Evolutionary conservation across 2,888 invertebrate genomes (phyloP).

Genomic region (Ferrisia virgata): DNA sequence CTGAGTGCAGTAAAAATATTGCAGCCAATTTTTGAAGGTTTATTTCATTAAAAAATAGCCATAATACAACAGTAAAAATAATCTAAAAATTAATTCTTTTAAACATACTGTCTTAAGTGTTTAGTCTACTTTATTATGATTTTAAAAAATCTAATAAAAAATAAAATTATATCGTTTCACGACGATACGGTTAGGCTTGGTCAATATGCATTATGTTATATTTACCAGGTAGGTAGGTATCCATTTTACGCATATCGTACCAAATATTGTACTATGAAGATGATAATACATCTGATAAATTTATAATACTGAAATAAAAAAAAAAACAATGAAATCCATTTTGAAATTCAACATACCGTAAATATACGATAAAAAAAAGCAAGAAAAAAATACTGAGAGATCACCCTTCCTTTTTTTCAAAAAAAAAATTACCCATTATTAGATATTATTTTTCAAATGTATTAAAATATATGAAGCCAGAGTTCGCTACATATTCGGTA

Average conservation of each 20-base stretch:
- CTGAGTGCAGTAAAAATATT: too few relatives aligned
- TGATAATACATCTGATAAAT: too few relatives aligned
- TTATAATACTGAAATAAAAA: too few relatives aligned
- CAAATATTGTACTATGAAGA: neutral
- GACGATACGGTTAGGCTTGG: conserved; percentile 35
- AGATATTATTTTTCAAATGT: neutral
- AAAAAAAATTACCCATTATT: neutral
- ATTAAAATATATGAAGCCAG: neutral
- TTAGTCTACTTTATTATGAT: conserved; percentile 29
- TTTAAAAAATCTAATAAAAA: conserved; percentile 39
- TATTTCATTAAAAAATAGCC: conserved; percentile 43
- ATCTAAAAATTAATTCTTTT: conserved; percentile 31
- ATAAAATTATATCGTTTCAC: conserved; percentile 32
- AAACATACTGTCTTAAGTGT: conserved; percentile 32
- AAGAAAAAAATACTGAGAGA: neutral
- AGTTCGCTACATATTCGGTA: too few relatives aligned
- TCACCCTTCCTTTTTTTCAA: neutral
- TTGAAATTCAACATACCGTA: neutral
- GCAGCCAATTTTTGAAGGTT: conserved; percentile 34
- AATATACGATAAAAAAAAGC: neutral
- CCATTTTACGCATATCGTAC: neutral
- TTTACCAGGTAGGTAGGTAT: too few relatives aligned
- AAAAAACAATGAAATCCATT: neutral
- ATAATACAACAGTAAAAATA: conserved; percentile 45
- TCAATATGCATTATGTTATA: too few relatives aligned